Base-by-base conservation (phyloP, 2,888 invertebrate genomes). In the Agriopis aurantiaria region DNA sequence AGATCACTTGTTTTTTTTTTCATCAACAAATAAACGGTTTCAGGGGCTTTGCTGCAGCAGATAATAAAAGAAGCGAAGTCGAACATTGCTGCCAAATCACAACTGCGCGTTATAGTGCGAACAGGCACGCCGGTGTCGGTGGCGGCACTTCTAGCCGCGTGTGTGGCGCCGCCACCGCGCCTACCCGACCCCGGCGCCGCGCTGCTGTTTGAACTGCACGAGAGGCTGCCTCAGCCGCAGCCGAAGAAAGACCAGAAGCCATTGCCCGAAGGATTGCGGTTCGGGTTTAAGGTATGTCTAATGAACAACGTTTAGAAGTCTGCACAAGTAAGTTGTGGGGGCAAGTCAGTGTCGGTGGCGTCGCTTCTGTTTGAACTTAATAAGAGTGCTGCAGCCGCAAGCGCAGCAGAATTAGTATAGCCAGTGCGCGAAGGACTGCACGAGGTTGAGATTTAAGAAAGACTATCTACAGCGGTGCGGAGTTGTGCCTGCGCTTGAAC, bases 81-180 rank as follows among this genome's bases (percentile, higher is more conserved):
- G 0, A 90, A 84, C 63, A 87, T 84, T 0, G 68, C 71, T 7
- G 83, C 85, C 2, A 72, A 77, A 2, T 79, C 83, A 0, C 83
- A 77, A 0, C 85, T 89, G 0, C 94, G 94, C 53, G 84, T 96
- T 60, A 90, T 93, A 67, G 91, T 96, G 43, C 95, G 95, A 58
- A 95, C 95, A 33, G 96, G 95, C n/a, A 96, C 96, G 72, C 96
- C 96, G 11, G 95, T 95, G 7, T 95, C 96, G 0, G 92, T 96
- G 0, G 95, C 95, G 1, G 94, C 95, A 5, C 73, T 96, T 56
- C 83, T 96, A 7, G 88, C 91, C 1, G 95, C 95, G 11, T 93
- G 96, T 43, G 94, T 93, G 11, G 93, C 96, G 33, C 96, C 94
- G 45, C 92, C 95, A 40, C 95, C 95, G 0, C 94, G 95, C 14